phyloP scores from a whole-genome alignment of 2,888 invertebrate genomes.

The Fragum fragum region DNA sequence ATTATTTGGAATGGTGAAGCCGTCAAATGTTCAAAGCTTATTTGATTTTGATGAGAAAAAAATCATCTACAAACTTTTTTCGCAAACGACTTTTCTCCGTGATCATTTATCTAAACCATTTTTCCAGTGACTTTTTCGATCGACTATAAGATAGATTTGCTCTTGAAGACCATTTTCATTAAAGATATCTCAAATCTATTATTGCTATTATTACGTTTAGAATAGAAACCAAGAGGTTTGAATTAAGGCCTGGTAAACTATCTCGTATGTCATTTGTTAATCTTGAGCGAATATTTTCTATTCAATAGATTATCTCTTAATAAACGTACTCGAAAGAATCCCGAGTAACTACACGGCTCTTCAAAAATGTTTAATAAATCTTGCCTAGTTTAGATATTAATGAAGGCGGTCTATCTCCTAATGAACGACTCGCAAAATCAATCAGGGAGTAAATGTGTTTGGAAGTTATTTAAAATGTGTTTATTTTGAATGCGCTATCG shows the following conservation, averaged over 20 bases:
- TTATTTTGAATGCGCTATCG: conserved; percentile 69
- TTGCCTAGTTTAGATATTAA: conserved; percentile 57
- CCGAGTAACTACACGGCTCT: conserved; percentile 49
- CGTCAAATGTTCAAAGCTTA: too few species aligned
- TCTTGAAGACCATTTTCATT: too few species aligned
- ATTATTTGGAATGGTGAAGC: too few species aligned
- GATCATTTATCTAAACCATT: too few species aligned
- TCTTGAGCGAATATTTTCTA: conserved; percentile 46
- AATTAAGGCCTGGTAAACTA: conserved; percentile 28
- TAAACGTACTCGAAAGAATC: conserved; percentile 52
- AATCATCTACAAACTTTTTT: too few species aligned
- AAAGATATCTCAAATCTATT: not conserved
- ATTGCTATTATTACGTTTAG: not conserved
- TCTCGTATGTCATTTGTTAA: conserved; percentile 38
- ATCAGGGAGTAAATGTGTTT: conserved; percentile 69
- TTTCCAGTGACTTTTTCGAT: too few species aligned
- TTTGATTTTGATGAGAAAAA: too few species aligned
- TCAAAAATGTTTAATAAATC: conserved; percentile 69
- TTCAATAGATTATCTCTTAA: conserved; percentile 63
- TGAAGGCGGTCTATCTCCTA: conserved; percentile 61
- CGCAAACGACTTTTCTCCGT: too few species aligned
- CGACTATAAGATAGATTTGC: too few species aligned
- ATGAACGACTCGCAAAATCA: conserved; percentile 60
- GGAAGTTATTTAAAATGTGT: conserved; percentile 72
- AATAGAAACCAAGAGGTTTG: not conserved